Percentiles rank a stretch among this genome's conserved stretches.
phyloP scores from a whole-genome alignment of 2,888 invertebrate species.

The Ctenicera cuprea region DNA sequence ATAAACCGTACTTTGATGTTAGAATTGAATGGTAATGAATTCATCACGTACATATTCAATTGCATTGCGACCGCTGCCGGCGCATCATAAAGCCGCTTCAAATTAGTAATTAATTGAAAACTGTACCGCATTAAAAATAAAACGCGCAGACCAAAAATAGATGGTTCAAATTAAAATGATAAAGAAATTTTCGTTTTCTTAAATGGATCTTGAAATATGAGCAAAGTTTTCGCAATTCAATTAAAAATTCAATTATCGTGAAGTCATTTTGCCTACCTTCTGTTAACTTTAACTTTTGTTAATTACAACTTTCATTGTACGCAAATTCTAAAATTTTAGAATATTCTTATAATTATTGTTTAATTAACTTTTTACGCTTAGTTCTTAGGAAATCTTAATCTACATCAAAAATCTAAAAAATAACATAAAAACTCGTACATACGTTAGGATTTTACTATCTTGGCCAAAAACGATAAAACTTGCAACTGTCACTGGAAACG shows the following conservation, averaged over 20 bases:
- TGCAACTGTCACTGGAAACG: conserved; percentile 5
- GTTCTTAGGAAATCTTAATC: neutral
- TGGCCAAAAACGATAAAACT: neutral
- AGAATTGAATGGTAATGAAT: conserved; percentile 26
- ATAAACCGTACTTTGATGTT: conserved; percentile 5
- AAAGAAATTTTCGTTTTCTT: neutral
- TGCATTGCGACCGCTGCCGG: neutral
- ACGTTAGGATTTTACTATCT: conserved; percentile 12
- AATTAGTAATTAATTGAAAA: neutral
- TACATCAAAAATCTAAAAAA: neutral
- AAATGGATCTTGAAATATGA: too few relatives aligned
- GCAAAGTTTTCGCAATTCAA: neutral
- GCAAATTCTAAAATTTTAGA: too few relatives aligned
- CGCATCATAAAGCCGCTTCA: neutral
- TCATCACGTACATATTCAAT: conserved; percentile 18
- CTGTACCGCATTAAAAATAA: too few relatives aligned
- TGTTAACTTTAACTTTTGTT: too few relatives aligned
- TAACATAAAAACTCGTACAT: neutral
- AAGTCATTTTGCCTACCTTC: neutral
- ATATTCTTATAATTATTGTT: too few relatives aligned
- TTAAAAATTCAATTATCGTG: neutral
- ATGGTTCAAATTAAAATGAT: neutral
- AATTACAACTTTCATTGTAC: too few relatives aligned
- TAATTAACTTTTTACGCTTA: neutral
- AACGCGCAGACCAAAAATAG: too few relatives aligned